phyloP scores from a whole-genome alignment of 2,888 invertebrate genomes.

The Theretra japonica region DNA sequence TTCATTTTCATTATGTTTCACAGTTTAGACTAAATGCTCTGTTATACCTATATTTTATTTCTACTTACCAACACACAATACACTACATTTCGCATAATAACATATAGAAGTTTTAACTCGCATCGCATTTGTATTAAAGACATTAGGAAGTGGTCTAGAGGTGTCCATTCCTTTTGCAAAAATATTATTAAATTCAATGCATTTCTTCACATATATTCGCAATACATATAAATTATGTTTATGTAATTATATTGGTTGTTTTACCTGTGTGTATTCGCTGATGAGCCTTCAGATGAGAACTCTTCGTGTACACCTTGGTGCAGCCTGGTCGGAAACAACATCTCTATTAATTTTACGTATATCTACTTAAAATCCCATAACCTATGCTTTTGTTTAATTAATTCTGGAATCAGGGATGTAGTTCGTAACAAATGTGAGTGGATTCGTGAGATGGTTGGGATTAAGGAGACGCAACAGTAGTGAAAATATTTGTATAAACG shows the following conservation, averaged over 20 bases:
- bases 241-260: constrained; percentile 43
- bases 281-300: constrained; percentile 98
- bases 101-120: constrained; percentile 29
- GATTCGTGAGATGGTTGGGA: no score
- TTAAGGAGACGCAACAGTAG: no score
- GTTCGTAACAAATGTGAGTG: no score
- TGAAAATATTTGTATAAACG: neutral
- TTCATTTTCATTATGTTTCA: neutral
- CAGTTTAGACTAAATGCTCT: neutral
- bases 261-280: constrained; percentile 99
- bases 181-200: neutral
- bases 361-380: neutral
- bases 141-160: neutral
- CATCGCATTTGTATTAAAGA: constrained; percentile 24
- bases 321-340: constrained; percentile 88
- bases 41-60: neutral
- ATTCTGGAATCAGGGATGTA: no score
- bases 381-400: neutral
- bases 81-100: constrained; percentile 14
- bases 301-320: constrained; percentile 98
- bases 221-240: neutral
- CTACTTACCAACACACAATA: constrained; percentile 7
- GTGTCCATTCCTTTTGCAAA: no score
- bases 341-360: neutral
- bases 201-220: neutral